Percentiles rank a stretch among this genome's conserved stretches.
These are phyloP conservation scores for Andricus grossulariae DNA, from an alignment of 1,140 invertebrate species.

Conservation along the genomic window DNA sequence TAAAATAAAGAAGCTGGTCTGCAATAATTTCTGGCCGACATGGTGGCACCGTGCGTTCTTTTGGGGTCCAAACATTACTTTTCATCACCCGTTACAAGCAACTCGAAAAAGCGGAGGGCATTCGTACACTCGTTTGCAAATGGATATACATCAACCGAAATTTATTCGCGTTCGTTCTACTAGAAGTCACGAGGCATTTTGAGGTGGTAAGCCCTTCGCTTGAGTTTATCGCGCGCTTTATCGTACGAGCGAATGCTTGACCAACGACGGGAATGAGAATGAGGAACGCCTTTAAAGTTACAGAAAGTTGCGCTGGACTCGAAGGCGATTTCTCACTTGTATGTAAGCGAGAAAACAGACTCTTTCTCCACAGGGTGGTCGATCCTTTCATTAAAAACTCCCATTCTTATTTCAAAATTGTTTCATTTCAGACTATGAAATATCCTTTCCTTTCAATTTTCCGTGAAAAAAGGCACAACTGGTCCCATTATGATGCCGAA, in stretches of 20 bases:
- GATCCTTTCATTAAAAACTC: neutral
- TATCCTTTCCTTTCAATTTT: neutral
- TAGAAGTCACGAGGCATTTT: slow-evolving; percentile 43
- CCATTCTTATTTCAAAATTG: neutral
- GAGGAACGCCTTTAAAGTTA: slow-evolving; percentile 26
- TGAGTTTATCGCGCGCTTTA: slow-evolving; percentile 42
- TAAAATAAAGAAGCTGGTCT: neutral
- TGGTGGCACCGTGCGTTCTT: neutral
- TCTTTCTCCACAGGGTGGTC: slow-evolving; percentile 13
- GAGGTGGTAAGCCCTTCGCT: slow-evolving; percentile 2
- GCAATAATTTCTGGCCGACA: slow-evolving; percentile 17
- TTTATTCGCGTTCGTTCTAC: slow-evolving; percentile 42
- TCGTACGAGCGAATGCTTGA: slow-evolving; percentile 38
- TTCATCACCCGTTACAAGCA: neutral
- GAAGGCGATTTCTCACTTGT: slow-evolving; percentile 21
- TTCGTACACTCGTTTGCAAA: slow-evolving; percentile 7
- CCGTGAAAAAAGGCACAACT: no score
- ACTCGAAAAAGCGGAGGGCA: slow-evolving; percentile 16
- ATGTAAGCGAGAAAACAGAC: neutral
- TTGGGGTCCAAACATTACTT: neutral
- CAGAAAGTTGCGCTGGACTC: no score
- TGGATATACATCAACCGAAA: slow-evolving; percentile 42
- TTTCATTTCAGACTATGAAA: slow-evolving; percentile 1
- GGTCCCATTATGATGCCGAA: no score
- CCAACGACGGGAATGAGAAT: slow-evolving; percentile 8